phyloP scores from a whole-genome alignment of 2,888 invertebrate genomes.

The Temnothorax unifasciatus region DNA sequence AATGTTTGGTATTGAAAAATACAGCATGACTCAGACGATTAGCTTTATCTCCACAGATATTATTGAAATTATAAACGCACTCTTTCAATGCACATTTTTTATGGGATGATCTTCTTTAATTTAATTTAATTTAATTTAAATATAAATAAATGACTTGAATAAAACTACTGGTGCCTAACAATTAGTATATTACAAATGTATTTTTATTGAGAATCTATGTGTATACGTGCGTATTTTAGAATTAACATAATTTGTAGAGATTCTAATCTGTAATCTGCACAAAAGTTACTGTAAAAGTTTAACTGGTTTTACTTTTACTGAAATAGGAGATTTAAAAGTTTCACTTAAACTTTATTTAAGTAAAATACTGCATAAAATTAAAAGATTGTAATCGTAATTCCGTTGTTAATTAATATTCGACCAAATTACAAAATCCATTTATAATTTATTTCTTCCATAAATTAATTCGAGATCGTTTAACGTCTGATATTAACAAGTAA shows the following conservation, averaged over 20 bases:
- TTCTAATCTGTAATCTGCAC: not conserved
- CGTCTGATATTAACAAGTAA: slow-evolving; percentile 20
- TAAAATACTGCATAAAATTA: not conserved
- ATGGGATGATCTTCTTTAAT: not conserved
- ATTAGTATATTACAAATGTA: not conserved
- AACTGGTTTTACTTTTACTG: not conserved
- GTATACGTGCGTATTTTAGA: no score
- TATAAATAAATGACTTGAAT: not conserved
- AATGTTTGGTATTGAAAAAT: slow-evolving; percentile 14
- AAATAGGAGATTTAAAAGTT: not conserved
- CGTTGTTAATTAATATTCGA: not conserved
- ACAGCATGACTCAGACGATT: not conserved
- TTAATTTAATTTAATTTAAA: not conserved
- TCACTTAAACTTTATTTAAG: not conserved
- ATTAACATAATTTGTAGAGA: not conserved
- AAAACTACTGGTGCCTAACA: no score
- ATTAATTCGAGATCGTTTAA: not conserved
- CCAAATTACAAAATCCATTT: not conserved
- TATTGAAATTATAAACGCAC: not conserved
- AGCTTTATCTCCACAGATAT: not conserved
- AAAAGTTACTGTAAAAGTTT: not conserved
- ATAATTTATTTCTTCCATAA: not conserved
- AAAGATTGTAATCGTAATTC: not conserved
- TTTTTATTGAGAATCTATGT: not conserved
- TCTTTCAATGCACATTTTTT: not conserved